A percentile compares a stretch with the other conserved stretches of the same genome.
phyloP scores from a whole-genome alignment of 2,113 vertebrate species.

The Gopherus flavomarginatus region DNA sequence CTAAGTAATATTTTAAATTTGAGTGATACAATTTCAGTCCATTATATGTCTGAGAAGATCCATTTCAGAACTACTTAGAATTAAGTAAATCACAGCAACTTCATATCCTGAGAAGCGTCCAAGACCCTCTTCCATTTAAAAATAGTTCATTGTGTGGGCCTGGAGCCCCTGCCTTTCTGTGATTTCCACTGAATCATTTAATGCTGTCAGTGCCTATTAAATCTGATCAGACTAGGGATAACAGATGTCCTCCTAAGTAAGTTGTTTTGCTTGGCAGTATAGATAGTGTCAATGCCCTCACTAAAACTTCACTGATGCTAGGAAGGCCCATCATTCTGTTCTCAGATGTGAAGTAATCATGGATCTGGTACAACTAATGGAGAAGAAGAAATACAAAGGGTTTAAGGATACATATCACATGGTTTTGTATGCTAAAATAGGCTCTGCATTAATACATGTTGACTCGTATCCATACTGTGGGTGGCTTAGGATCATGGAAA shows the following conservation, averaged over 20 bases:
- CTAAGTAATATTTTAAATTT: constrained; percentile 19
- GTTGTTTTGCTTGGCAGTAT: constrained; percentile 44
- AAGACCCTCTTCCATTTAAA: constrained; percentile 20
- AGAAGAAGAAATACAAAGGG: neutral
- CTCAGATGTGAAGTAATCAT: neutral
- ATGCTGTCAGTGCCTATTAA: constrained; percentile 62
- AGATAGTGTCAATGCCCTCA: constrained; percentile 52
- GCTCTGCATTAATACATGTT: neutral
- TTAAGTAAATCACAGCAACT: constrained; percentile 21
- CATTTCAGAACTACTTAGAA: neutral
- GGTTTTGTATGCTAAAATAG: neutral
- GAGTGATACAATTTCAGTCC: neutral
- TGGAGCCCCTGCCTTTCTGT: neutral
- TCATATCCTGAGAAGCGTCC: constrained; percentile 9
- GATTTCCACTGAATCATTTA: constrained; percentile 61
- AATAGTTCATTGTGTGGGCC: neutral
- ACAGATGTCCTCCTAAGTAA: constrained; percentile 48
- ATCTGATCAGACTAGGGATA: constrained; percentile 36
- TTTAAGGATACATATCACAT: neutral
- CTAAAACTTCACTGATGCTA: constrained; percentile 2
- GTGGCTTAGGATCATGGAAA: neutral
- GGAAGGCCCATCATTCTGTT: constrained; percentile 35
- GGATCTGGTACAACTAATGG: neutral
- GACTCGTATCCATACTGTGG: neutral
- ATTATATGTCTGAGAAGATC: constrained; percentile 10